Base-by-base conservation (phyloP, 1,140 invertebrate genomes). In the Sycobia sp. region DNA sequence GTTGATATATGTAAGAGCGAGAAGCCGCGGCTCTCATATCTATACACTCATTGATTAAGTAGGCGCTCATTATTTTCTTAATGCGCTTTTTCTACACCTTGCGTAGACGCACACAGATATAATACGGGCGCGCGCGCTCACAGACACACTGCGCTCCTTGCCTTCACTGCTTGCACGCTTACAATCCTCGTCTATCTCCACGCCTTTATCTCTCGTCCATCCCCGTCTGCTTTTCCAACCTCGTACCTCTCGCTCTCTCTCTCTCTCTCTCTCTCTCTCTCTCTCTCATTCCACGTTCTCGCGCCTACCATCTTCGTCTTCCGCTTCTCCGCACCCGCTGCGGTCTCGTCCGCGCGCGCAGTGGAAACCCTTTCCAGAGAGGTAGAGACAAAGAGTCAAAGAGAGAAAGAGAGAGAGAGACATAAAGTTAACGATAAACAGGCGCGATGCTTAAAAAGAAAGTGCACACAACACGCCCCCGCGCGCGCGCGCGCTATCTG, bases 31-130 rank as follows among this genome's bases (percentile, higher is more conserved):
- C 55, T 9, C 14, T 16, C 43, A 11, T 10, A 27, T 43, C n/a
- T 47, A 20, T 34, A 36, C 16, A 13, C 39, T 46, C 59, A 55
- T 47, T 62, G 51, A 55, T 62, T 55, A 62, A 47, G 51, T 49
- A 62, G 34, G 14, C 22, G 47, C 50, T 62, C 41, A 38, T 62
- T 62, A 55, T 46, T 55, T n/a, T 55, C 51, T 55, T 55, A 46
- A 61, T 60, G 20, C 9, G n/a, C 38, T 61, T 61, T 61, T 61
- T 46, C 13, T 39, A 20, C 18, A 34, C 22, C 36, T n/a, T 23
- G 25, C 36, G 2, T 41, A 18, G 7, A 55, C n/a, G 44, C 27
- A 34, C n/a, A 27, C 11, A 20, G n/a, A 29, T 9, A 32, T n/a
- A n/a, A n/a, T n/a, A n/a, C n/a, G n/a, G n/a, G n/a, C n/a, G n/a